Percentiles rank a stretch among this genome's conserved stretches.
Conservation (phyloP, 1,140 invertebrate species). For the Aporrectodea caliginosa region DNA sequence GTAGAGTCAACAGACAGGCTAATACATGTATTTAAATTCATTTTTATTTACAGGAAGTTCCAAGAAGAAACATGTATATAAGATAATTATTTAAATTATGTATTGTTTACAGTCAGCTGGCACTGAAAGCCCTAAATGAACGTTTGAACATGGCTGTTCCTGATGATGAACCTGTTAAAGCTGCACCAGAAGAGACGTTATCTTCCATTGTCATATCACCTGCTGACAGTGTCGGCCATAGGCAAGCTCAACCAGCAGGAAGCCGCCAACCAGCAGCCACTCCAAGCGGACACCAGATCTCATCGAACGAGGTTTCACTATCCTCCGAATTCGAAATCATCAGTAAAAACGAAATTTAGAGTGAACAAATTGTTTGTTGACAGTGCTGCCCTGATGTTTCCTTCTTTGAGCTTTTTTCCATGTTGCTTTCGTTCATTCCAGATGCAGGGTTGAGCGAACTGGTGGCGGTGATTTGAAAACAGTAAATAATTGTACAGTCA, state of each 20-base stretch:
- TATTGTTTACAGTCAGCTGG: constrained; percentile 77
- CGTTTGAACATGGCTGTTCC: constrained; percentile 69
- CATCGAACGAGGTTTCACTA: neutral
- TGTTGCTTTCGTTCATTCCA: no score
- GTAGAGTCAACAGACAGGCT: no score
- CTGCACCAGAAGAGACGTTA: neutral
- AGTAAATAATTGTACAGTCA: no score
- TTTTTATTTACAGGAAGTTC: no score
- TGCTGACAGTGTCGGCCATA: neutral
- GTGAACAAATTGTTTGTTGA: neutral
- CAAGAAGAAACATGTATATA: neutral
- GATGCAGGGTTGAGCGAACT: no score
- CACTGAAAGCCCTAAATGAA: constrained; percentile 87
- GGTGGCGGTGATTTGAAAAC: no score
- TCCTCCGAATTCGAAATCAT: neutral
- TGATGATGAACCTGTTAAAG: neutral
- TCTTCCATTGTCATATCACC: neutral
- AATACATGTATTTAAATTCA: no score
- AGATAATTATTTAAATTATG: neutral
- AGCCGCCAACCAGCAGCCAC: neutral
- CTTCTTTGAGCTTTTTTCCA: no score
- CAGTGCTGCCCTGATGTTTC: no score
- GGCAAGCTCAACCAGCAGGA: neutral
- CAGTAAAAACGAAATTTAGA: neutral
- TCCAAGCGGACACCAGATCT: neutral